Percentiles rank a stretch among this genome's conserved stretches.
Conservation (phyloP, 2,888 invertebrate species). For the Oligia latruncula region DNA sequence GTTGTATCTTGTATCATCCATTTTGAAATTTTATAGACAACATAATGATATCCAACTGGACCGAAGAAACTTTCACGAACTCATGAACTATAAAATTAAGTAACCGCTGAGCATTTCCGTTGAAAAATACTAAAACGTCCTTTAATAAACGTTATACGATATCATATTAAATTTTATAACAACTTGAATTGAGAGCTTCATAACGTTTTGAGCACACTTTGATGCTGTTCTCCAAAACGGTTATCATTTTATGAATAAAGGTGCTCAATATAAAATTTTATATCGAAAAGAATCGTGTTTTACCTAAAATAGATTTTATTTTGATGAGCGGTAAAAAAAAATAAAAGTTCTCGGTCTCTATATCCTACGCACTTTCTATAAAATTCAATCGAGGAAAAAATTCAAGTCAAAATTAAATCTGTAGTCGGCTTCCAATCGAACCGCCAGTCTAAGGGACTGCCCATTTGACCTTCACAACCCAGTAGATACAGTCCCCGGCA, state of each 20-base stretch:
- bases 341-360: neutral
- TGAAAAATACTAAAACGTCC: slow-evolving; percentile 34
- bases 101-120: slow-evolving; percentile 3
- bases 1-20: neutral
- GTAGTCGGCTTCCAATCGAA: neutral
- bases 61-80: slow-evolving; percentile 34
- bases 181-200: slow-evolving; percentile 60
- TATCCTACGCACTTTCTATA: neutral
- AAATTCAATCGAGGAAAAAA: neutral
- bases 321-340: neutral
- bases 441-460: no score
- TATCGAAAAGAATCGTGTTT: slow-evolving; percentile 27
- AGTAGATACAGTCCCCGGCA: no score
- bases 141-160: slow-evolving; percentile 59
- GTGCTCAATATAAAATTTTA: slow-evolving; percentile 33
- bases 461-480: no score
- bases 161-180: slow-evolving; percentile 63
- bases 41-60: neutral
- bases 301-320: slow-evolving; percentile 12
- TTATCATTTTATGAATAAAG: slow-evolving; percentile 60
- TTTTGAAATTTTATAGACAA: neutral
- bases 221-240: slow-evolving; percentile 48
- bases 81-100: slow-evolving; percentile 31
- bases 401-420: no score
- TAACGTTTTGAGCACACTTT: slow-evolving; percentile 54